phyloP scores from a whole-genome alignment of 2,888 invertebrate species.

The Petrolisthes cinctipes region DNA sequence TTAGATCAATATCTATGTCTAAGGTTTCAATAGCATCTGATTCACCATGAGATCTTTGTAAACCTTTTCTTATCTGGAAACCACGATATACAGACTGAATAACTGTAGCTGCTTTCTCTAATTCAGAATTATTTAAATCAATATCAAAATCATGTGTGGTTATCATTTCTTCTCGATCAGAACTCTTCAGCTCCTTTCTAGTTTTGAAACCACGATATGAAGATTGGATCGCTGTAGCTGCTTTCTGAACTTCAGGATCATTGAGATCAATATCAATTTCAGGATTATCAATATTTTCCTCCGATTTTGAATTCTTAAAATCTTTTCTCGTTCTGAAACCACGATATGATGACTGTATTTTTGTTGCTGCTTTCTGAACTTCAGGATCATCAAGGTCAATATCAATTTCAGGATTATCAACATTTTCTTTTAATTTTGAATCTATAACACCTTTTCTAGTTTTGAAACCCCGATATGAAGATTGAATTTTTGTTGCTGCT shows the following conservation, averaged over 20 bases:
- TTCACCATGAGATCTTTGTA: background rate
- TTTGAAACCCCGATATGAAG: background rate
- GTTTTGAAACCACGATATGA: background rate
- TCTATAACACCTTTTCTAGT: background rate
- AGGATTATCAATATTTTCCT: too few relatives aligned
- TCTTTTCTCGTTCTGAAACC: too few relatives aligned
- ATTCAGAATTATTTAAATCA: background rate
- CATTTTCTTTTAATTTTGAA: background rate
- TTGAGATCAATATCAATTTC: too few relatives aligned
- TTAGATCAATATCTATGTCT: background rate
- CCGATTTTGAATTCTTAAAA: too few relatives aligned
- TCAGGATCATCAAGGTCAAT: too few relatives aligned
- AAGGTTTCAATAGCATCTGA: background rate
- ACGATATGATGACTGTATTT: too few relatives aligned
- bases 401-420: too few relatives aligned
- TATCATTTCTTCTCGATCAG: background rate
- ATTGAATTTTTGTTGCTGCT: conserved; percentile 24
- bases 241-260: too few relatives aligned
- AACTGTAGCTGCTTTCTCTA: background rate
- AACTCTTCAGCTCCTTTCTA: background rate
- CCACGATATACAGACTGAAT: conserved; percentile 17
- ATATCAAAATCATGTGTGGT: background rate
- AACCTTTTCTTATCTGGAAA: background rate
- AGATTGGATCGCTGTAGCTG: background rate
- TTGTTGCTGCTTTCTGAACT: too few relatives aligned